Evolutionary conservation across 2,113 vertebrate species (phyloP), one percentile per base, ranked within the genome.

Genomic region (Elephas maximus): DNA sequence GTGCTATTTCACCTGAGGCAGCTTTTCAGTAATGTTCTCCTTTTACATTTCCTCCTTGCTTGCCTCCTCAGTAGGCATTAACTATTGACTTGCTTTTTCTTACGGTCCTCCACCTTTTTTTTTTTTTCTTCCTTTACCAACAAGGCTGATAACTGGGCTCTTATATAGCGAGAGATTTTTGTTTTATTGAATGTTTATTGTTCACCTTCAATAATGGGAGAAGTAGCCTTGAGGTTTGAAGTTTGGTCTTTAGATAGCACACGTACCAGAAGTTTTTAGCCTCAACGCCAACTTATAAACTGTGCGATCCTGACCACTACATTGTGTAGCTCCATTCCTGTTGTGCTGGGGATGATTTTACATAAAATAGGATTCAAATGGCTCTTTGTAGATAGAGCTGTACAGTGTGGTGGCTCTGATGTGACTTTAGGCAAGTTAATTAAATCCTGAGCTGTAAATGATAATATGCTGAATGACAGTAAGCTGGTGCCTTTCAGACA

Each of bases 401-500:
- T 12, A 4, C 26, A 12, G 0, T 26, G 28, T n/a, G 73, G 33
- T 48, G 4, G 0, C 53, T 90, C n/a, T 48, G 11, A 8, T 37
- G 15, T 37, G 69, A 41, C 80, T 41, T 60, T 2, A 9, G 84
- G 44, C 67, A 53, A 45, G n/a, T 85, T 33, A 24, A 12, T 41
- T 28, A 51, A 83, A 37, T 17, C n/a, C 20, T 10, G 37, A 60
- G 45, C 53, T 60, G 88, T 88, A 37, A 28, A 0, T n/a, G 63
- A 69, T 78, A 12, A 12, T 33, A 4, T 8, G 51, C 62, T 7
- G 86, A 79, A n/a, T 74, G 82, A 77, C 41, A 6, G 41, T 48
- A 8, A 57, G 6, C 33, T 45, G 8, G 65, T 71, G 81, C 33
- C 23, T 57, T 53, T 48, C 41, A 76, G 65, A 71, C 57, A 48